These are phyloP conservation scores for Sus cebifrons DNA, from an alignment of 2,797 vertebrate genomes.

Conservation along the genomic window DNA sequence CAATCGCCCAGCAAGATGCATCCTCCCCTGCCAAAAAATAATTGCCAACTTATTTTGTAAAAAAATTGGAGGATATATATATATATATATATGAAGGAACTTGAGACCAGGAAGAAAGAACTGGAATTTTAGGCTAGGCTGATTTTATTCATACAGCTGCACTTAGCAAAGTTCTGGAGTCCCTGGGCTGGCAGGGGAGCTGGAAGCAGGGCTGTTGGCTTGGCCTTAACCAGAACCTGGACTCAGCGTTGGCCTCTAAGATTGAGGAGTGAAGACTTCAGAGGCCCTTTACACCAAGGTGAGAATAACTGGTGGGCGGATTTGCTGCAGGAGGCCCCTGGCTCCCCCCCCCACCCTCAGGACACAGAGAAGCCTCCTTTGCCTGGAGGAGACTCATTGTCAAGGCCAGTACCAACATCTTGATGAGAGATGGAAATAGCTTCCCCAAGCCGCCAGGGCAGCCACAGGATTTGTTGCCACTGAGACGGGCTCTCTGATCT, in stretches of 20 bases:
- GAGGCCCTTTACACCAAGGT: not conserved
- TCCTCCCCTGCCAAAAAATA: not conserved
- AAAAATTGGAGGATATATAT: not conserved
- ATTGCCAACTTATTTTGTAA: not conserved
- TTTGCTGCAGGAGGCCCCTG: not conserved
- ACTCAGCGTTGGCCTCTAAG: not conserved
- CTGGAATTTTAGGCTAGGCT: not conserved
- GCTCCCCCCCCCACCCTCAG: too few species aligned
- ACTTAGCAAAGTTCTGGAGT: not conserved
- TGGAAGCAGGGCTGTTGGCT: not conserved
- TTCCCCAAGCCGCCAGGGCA: fast-evolving
- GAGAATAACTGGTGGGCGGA: not conserved
- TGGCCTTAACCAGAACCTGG: not conserved
- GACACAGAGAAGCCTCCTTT: not conserved
- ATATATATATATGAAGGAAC: not conserved
- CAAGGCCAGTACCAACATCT: not conserved
- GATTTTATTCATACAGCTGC: not conserved
- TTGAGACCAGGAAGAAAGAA: not conserved
- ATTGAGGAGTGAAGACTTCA: not conserved
- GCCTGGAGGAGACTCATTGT: not conserved
- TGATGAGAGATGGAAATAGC: not conserved
- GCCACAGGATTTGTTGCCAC: not conserved
- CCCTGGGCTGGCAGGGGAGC: not conserved
- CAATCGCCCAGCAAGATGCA: not conserved
- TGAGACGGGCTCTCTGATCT: not conserved